Evolutionary conservation across 2,113 vertebrate species (phyloP).

Genomic region (Oceanites oceanicus): DNA sequence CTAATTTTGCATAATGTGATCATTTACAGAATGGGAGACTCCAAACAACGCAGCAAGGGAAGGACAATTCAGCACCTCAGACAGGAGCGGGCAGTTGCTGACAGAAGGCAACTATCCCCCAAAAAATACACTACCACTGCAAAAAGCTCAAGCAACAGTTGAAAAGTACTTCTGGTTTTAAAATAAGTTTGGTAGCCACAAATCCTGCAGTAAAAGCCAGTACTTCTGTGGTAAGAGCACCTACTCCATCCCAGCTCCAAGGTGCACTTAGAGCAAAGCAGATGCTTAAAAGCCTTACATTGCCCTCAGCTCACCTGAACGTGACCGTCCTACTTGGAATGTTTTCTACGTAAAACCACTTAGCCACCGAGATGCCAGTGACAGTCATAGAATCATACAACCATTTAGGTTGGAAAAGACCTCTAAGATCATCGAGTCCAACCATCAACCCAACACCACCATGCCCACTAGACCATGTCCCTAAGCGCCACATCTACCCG

Average conservation of each 20-base stretch:
- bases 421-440: no score
- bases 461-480: no score
- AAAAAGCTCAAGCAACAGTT: neutral
- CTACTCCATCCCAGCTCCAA: neutral
- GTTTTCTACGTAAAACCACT: neutral
- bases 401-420: no score
- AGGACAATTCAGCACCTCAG: neutral
- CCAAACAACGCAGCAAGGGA: neutral
- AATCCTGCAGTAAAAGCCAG: neutral
- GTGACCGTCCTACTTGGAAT: neutral
- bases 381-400: no score
- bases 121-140: neutral
- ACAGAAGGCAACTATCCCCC: neutral
- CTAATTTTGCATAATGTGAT: fast-evolving
- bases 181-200: neutral
- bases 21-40: neutral
- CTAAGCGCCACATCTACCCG: no score
- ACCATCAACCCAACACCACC: no score
- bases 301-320: neutral
- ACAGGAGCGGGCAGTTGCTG: neutral
- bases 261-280: neutral
- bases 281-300: neutral
- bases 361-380: neutral
- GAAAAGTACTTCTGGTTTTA: neutral
- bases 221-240: neutral